Percentiles rank a stretch among this genome's conserved stretches.
Evolutionary conservation across 2,113 vertebrate genomes (phyloP).

Genomic region (Chaenocephalus aceratus): DNA sequence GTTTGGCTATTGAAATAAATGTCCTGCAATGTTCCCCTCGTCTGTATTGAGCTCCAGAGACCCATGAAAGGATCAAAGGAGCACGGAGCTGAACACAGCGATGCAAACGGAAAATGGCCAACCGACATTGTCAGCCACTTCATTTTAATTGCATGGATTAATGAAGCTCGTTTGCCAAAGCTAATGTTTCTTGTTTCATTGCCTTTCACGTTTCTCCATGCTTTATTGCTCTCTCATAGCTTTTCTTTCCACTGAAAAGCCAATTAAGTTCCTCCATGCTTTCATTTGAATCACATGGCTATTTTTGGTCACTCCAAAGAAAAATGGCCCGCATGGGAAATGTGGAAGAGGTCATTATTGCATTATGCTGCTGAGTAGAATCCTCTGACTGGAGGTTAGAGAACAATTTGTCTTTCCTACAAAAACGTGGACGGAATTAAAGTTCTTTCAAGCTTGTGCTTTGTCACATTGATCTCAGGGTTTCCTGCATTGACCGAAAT

Average conservation of each 20-base stretch:
- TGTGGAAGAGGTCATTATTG: slow-evolving; percentile 31
- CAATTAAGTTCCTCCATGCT: slow-evolving; percentile 55
- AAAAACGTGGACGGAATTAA: slow-evolving; percentile 9
- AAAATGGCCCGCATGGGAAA: slow-evolving; percentile 39
- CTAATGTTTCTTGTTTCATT: slow-evolving; percentile 75
- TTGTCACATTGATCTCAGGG: slow-evolving; percentile 2
- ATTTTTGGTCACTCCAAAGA: slow-evolving; percentile 15
- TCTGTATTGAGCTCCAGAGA: slow-evolving; percentile 37
- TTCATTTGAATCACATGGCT: slow-evolving; percentile 43
- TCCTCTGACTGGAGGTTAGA: slow-evolving; percentile 2
- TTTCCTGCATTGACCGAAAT: slow-evolving; percentile 1
- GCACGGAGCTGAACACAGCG: slow-evolving; percentile 11
- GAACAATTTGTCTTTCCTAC: slow-evolving; percentile 1
- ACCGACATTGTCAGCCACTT: slow-evolving; percentile 66
- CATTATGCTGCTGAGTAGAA: slow-evolving; percentile 17
- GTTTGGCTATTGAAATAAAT: slow-evolving; percentile 34
- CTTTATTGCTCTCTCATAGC: slow-evolving; percentile 59
- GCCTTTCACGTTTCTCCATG: slow-evolving; percentile 46
- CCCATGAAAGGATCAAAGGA: slow-evolving; percentile 60
- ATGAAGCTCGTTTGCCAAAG: slow-evolving; percentile 71
- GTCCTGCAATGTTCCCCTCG: slow-evolving; percentile 22
- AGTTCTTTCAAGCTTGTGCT: not conserved
- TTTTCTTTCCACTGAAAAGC: slow-evolving; percentile 64
- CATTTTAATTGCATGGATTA: slow-evolving; percentile 76
- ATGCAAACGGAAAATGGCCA: slow-evolving; percentile 41